Evolutionary conservation across 2,113 vertebrate species (phyloP).

Genomic region (Lethenteron camtschaticum): DNA sequence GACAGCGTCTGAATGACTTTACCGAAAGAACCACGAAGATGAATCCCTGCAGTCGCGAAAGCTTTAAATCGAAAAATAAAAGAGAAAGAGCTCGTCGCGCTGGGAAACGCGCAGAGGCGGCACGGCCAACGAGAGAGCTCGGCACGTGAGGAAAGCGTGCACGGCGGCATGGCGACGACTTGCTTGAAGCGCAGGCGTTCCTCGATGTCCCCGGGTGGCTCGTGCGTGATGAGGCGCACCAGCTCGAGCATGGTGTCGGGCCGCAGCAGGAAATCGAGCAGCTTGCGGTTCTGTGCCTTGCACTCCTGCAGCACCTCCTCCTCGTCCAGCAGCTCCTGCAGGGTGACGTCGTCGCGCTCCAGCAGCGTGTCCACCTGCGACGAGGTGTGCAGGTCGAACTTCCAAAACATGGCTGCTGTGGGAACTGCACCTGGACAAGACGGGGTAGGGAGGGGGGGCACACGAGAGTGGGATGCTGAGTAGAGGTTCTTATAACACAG

Average conservation of each 20-base stretch:
- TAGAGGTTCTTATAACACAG: too few relatives aligned
- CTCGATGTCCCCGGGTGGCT: constrained; percentile 71
- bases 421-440: too few relatives aligned
- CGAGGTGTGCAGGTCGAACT: constrained; percentile 97
- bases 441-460: too few relatives aligned
- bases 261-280: constrained; percentile 79
- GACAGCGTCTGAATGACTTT: too few relatives aligned
- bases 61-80: too few relatives aligned
- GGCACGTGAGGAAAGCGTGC: too few relatives aligned
- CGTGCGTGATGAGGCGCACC: constrained; percentile 82
- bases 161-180: constrained; percentile 11
- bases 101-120: too few relatives aligned
- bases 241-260: constrained; percentile 85
- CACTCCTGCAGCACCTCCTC: constrained; percentile 94
- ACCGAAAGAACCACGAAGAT: too few relatives aligned
- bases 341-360: constrained; percentile 86
- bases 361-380: constrained; percentile 95
- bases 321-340: constrained; percentile 90
- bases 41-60: too few relatives aligned
- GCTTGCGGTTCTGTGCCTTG: constrained; percentile 95
- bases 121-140: too few relatives aligned
- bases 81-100: too few relatives aligned
- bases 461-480: too few relatives aligned
- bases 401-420: constrained; percentile 68
- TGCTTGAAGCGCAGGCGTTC: constrained; percentile 97